phyloP scores from a whole-genome alignment of 2,113 vertebrate species.

The Dromas ardeola region DNA sequence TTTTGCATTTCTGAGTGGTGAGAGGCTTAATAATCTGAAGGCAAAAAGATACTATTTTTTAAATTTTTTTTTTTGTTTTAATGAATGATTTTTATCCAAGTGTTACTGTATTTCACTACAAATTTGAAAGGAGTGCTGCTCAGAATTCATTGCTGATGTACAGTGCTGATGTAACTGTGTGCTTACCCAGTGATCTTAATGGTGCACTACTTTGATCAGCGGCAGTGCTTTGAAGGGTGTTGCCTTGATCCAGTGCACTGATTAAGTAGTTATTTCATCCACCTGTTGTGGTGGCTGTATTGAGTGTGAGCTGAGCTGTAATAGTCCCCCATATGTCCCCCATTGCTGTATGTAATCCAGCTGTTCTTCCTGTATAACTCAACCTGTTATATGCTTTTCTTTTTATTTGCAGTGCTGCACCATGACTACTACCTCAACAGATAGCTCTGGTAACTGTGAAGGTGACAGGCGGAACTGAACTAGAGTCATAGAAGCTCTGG shows the following conservation, averaged over 20 bases:
- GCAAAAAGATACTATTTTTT: not conserved
- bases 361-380: not conserved
- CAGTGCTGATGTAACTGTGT: not conserved
- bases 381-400: not conserved
- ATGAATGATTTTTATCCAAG: not conserved
- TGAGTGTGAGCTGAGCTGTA: not conserved
- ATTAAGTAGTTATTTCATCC: not conserved
- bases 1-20: not conserved
- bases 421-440: not conserved
- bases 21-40: not conserved
- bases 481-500: not conserved
- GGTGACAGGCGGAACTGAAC: not conserved
- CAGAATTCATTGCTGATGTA: not conserved
- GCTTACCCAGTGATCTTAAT: not conserved
- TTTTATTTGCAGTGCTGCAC: not conserved
- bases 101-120: not conserved
- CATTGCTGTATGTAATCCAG: not conserved
- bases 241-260: not conserved
- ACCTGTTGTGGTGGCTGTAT: not conserved
- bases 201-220: not conserved
- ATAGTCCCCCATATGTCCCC: fast-evolving
- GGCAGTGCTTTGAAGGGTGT: not conserved
- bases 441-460: not conserved
- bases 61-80: not conserved
- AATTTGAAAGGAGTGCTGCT: not conserved